Conservation (phyloP, 2,797 vertebrate genomes). For the Lerista edwardsae region DNA sequence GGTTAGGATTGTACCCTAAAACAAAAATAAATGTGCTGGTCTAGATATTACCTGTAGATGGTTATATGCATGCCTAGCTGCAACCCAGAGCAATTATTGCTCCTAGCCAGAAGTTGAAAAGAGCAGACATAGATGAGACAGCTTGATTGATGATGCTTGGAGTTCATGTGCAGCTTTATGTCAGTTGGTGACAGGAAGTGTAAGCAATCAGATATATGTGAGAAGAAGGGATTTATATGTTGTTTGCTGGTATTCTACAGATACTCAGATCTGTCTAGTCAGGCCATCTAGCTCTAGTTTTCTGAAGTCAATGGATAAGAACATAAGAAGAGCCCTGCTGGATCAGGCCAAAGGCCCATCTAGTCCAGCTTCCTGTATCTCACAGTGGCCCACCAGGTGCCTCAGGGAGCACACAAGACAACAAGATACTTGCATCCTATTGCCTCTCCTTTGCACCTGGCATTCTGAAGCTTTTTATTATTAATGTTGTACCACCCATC, state of each 20-base stretch:
- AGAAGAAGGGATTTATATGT: neutral
- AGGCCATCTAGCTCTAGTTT: neutral
- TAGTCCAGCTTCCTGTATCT: no score
- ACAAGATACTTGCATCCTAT: no score
- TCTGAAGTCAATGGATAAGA: neutral
- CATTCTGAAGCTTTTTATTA: no score
- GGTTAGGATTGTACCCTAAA: no score
- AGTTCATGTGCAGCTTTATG: neutral
- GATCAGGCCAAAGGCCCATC: no score
- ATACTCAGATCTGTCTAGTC: neutral
- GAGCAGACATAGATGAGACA: neutral
- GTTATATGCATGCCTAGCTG: no score
- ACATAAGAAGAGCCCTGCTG: no score
- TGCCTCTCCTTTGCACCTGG: no score
- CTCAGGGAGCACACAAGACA: no score
- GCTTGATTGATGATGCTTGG: neutral
- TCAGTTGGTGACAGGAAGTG: neutral
- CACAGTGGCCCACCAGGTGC: no score
- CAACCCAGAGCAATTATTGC: neutral
- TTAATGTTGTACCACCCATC: no score
- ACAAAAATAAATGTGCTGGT: neutral
- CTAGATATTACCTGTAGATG: neutral
- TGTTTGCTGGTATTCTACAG: neutral
- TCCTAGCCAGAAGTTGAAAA: neutral
- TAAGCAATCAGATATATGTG: neutral